Evolutionary conservation across 2,888 invertebrate genomes (phyloP).

Genomic region (Philopedon plagiatum): DNA sequence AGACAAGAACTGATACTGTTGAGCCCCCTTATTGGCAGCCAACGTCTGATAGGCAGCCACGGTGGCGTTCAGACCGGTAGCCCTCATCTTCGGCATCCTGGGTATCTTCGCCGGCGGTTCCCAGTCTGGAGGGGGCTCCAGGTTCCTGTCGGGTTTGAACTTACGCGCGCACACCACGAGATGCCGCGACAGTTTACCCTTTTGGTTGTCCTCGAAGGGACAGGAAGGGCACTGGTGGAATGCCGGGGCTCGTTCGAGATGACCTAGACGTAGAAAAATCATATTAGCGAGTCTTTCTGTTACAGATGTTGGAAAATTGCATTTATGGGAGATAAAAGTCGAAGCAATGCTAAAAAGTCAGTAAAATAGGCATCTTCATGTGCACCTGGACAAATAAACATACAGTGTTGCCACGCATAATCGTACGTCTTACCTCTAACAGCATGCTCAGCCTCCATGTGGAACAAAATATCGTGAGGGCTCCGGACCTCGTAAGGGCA

Average conservation of each 20-base stretch:
- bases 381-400: too few relatives aligned
- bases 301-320: too few relatives aligned
- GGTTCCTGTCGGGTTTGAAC: conserved; percentile 89
- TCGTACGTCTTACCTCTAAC: conserved; percentile 74
- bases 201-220: conserved; percentile 94
- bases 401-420: too few relatives aligned
- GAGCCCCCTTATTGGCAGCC: conserved; percentile 67
- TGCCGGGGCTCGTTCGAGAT: conserved; percentile 86
- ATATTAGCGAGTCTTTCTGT: too few relatives aligned
- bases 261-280: conserved; percentile 66
- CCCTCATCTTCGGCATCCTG: conserved; percentile 72
- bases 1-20: conserved; percentile 61
- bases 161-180: conserved; percentile 90
- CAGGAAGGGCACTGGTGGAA: conserved; percentile 95
- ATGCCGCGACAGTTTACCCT: conserved; percentile 91
- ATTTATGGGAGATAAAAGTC: background rate
- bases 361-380: too few relatives aligned
- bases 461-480: conserved; percentile 90
- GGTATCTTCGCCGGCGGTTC: conserved; percentile 96
- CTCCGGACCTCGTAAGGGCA: conserved; percentile 73
- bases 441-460: conserved; percentile 93
- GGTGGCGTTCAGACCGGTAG: conserved; percentile 64
- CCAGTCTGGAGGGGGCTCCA: conserved; percentile 91
- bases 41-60: conserved; percentile 68
- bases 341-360: too few relatives aligned